Percentiles rank a stretch among this genome's conserved stretches.
Conservation (phyloP, 92 coral and sea anemone species). For the Ricordea florida region DNA sequence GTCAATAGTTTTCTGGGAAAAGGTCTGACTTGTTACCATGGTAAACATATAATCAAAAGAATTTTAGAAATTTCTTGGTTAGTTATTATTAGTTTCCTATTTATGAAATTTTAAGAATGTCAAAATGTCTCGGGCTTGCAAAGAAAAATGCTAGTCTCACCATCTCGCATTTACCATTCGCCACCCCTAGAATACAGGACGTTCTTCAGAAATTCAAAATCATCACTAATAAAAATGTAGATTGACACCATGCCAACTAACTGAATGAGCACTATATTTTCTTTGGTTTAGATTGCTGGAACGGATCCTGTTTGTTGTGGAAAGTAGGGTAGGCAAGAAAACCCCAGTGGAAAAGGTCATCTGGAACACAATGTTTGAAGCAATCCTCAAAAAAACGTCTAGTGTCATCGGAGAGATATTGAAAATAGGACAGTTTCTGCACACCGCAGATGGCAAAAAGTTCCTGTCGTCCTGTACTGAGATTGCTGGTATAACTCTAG, state of each 20-base stretch:
- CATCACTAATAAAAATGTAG: not conserved
- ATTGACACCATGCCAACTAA: not conserved
- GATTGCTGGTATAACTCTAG: not conserved
- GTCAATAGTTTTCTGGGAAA: not conserved
- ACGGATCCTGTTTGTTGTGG: not conserved
- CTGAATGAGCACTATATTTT: too few relatives aligned
- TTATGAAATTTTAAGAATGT: constrained; percentile 26
- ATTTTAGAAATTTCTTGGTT: not conserved
- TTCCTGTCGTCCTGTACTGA: constrained; percentile 5
- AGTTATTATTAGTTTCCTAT: not conserved
- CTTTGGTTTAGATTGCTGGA: not conserved
- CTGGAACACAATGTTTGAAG: constrained; percentile 5
- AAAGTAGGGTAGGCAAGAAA: not conserved
- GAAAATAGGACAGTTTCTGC: constrained; percentile 14
- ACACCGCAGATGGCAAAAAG: constrained; percentile 7
- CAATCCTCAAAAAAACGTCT: not conserved
- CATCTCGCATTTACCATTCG: constrained; percentile 10
- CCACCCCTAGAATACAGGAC: constrained; percentile 47
- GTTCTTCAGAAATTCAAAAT: constrained; percentile 1
- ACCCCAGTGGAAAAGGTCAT: not conserved
- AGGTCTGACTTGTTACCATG: constrained; percentile 3
- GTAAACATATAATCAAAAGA: constrained; percentile 8
- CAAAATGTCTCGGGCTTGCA: constrained; percentile 30
- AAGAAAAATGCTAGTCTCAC: constrained; percentile 21
- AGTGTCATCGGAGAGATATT: constrained; percentile 20